Conservation (phyloP, 2,113 vertebrate genomes). For the Lipophrys pholis region DNA sequence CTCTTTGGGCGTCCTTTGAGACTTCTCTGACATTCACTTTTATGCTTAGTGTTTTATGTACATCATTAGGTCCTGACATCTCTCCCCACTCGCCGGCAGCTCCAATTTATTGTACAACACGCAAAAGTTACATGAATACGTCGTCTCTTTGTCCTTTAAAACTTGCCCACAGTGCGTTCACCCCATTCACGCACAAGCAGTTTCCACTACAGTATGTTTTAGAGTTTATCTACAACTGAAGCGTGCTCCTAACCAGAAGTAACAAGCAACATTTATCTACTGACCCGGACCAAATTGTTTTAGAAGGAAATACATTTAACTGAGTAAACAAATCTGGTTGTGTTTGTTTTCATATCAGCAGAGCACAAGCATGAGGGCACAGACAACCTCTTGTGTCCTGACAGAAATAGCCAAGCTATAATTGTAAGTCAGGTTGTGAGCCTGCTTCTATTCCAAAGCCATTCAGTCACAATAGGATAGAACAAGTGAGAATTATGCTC, state of each 20-base stretch:
- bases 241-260: neutral
- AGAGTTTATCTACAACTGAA: neutral
- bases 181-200: too few relatives aligned
- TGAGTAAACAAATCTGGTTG: conserved; percentile 23
- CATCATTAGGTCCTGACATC: too few relatives aligned
- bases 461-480: conserved; percentile 73
- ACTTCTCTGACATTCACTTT: too few relatives aligned
- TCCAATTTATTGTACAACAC: too few relatives aligned
- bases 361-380: conserved; percentile 39
- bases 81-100: too few relatives aligned
- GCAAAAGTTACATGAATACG: too few relatives aligned
- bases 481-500: conserved; percentile 65
- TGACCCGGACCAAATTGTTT: neutral
- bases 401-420: conserved; percentile 75
- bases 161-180: too few relatives aligned
- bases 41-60: too few relatives aligned
- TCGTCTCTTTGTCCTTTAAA: too few relatives aligned
- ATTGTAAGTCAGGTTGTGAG: conserved; percentile 73
- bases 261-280: neutral
- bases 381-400: conserved; percentile 48
- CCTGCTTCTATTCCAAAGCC: conserved; percentile 64
- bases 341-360: conserved; percentile 47
- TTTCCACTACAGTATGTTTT: neutral
- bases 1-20: too few relatives aligned
- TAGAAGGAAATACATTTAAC: conserved; percentile 25